Evolutionary conservation across 2,113 vertebrate genomes (phyloP).

Genomic region (Corvus hawaiiensis): DNA sequence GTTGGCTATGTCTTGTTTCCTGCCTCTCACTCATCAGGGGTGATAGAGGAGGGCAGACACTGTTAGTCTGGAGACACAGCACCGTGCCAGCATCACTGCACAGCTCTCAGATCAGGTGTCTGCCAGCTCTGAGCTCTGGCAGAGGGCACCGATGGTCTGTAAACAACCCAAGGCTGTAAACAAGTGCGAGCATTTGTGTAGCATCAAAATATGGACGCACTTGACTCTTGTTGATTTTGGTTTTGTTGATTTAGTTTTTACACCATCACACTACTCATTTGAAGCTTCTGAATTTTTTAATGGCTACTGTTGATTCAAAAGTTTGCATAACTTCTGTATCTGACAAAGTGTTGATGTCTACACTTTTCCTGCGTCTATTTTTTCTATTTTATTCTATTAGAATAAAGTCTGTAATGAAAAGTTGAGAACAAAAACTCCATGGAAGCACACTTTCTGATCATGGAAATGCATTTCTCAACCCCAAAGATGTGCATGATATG

Average conservation of each 20-base stretch:
- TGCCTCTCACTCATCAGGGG: background rate
- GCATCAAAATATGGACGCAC: background rate
- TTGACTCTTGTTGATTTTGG: background rate
- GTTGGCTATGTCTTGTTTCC: fast-evolving
- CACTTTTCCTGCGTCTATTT: background rate
- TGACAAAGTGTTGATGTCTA: background rate
- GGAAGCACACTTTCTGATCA: background rate
- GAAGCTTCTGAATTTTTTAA: constrained; percentile 15
- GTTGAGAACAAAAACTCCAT: background rate
- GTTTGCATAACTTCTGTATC: background rate
- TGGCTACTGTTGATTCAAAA: background rate
- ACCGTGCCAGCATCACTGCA: fast-evolving
- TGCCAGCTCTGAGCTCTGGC: background rate
- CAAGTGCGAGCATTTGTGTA: fast-evolving
- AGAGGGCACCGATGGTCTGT: background rate
- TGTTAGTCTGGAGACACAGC: background rate
- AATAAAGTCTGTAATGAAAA: background rate
- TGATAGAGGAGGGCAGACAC: background rate
- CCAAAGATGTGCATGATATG: background rate
- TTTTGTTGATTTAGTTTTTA: background rate
- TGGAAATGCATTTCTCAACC: background rate
- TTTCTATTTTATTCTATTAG: background rate
- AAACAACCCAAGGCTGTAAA: constrained; percentile 13
- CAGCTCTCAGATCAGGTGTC: background rate
- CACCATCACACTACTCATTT: background rate